phyloP scores from a whole-genome alignment of 2,113 vertebrate genomes.

The Dipodomys ordii region DNA sequence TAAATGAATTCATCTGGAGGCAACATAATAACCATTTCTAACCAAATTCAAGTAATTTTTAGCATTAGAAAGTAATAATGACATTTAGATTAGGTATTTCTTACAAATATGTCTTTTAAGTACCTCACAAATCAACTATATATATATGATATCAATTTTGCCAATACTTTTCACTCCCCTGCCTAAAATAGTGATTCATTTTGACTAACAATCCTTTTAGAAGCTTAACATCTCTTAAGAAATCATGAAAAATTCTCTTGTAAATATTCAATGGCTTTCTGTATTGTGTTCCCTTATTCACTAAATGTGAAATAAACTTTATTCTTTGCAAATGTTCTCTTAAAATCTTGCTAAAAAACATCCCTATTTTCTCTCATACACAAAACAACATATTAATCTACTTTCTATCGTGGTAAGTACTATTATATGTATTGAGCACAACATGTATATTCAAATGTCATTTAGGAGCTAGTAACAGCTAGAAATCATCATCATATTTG shows the following conservation, averaged over 20 bases:
- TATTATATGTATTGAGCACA: background rate
- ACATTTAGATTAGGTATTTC: background rate
- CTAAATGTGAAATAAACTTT: conserved; percentile 48
- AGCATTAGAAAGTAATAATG: conserved; percentile 5
- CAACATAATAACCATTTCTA: background rate
- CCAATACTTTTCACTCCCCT: background rate
- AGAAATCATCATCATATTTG: background rate
- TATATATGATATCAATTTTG: background rate
- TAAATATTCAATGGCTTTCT: conserved; percentile 34
- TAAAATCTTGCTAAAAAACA: background rate
- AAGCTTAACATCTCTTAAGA: conserved; percentile 50
- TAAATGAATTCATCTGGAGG: background rate
- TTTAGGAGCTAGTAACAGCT: background rate
- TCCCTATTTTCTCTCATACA: background rate
- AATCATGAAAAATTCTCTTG: background rate
- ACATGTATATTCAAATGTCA: background rate
- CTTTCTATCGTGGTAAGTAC: background rate
- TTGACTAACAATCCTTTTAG: conserved; percentile 36
- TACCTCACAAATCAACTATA: background rate
- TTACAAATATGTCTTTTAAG: background rate
- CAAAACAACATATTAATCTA: background rate
- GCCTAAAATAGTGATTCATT: background rate
- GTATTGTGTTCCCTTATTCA: background rate
- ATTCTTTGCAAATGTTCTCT: background rate
- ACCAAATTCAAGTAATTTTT: conserved; percentile 39